phyloP scores from a whole-genome alignment of 2,113 vertebrate genomes.

The Vireo altiloquus region DNA sequence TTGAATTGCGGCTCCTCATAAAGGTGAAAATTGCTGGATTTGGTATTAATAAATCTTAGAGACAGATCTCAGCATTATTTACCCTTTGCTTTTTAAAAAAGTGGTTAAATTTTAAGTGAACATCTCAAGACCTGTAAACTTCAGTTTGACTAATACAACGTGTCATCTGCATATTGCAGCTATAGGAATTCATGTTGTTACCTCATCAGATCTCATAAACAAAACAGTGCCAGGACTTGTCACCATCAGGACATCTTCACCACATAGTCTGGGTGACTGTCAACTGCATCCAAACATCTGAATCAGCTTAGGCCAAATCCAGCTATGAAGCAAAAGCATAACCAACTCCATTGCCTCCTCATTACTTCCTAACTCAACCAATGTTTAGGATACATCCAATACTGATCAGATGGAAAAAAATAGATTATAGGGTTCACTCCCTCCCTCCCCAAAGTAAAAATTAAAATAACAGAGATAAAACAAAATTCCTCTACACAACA shows the following conservation, averaged over 20 bases:
- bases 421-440: rapidly evolving
- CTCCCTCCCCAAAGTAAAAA: not conserved
- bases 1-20: not conserved
- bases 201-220: not conserved
- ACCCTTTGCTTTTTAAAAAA: not conserved
- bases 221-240: not conserved
- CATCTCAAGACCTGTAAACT: not conserved
- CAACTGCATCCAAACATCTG: not conserved
- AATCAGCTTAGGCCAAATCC: not conserved
- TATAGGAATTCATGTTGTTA: not conserved
- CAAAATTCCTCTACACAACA: not conserved
- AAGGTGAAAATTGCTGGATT: not conserved
- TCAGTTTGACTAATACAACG: not conserved
- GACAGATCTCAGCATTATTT: not conserved
- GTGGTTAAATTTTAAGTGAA: not conserved
- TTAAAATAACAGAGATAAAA: not conserved
- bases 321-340: not conserved
- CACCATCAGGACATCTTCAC: not conserved
- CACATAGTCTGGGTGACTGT: not conserved
- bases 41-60: not conserved
- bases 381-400: not conserved
- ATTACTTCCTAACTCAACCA: not conserved
- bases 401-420: not conserved
- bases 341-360: rapidly evolving
- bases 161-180: not conserved